Conservation (phyloP, 2,113 vertebrate species). For the Kobus ellipsiprymnus region DNA sequence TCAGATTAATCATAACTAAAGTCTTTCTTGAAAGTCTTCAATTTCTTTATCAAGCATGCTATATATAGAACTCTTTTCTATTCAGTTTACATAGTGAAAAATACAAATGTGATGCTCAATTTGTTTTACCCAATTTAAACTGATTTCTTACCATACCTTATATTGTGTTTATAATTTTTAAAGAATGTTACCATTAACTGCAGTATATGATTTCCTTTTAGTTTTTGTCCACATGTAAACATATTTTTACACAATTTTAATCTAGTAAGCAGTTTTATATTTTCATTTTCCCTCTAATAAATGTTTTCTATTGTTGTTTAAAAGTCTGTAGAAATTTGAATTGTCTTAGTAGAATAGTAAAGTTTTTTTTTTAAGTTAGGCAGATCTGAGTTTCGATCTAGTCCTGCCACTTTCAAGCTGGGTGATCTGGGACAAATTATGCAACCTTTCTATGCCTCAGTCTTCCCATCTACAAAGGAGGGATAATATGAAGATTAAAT, state of each 20-base stretch:
- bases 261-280: not conserved
- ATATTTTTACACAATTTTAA: conserved; percentile 32
- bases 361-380: not conserved
- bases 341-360: conserved; percentile 11
- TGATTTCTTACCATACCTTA: not conserved
- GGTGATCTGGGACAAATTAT: not conserved
- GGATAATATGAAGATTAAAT: not conserved
- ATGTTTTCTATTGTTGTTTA: not conserved
- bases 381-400: not conserved
- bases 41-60: not conserved
- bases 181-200: not conserved
- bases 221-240: not conserved
- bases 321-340: not conserved
- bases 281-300: not conserved
- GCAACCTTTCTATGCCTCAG: not conserved
- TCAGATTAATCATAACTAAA: conserved; percentile 16
- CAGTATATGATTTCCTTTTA: not conserved
- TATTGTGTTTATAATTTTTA: not conserved
- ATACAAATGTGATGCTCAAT: not conserved
- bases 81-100: not conserved
- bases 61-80: not conserved
- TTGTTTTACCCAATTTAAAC: conserved; percentile 29
- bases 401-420: not conserved
- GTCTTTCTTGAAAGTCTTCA: conserved; percentile 1
- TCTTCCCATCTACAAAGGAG: not conserved